Evolutionary conservation across 2,113 vertebrate species (phyloP).

Genomic region (Ivindomyrus marchei): DNA sequence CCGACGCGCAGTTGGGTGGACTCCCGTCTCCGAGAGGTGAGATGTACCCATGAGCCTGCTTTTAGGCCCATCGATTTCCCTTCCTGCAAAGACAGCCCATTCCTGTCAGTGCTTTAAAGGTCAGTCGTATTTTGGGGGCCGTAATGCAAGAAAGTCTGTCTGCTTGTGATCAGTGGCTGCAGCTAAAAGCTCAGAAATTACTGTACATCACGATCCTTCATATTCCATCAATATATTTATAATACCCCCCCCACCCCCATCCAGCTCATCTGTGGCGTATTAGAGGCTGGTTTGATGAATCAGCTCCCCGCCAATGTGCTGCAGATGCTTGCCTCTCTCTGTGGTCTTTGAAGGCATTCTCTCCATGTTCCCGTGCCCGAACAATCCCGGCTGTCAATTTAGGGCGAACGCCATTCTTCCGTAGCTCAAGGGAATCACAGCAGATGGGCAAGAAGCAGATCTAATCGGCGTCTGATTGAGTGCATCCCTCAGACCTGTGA

Average conservation of each 20-base stretch:
- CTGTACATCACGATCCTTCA: not conserved
- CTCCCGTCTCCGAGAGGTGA: not conserved
- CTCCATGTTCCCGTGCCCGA: not conserved
- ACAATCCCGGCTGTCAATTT: not conserved
- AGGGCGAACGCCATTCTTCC: not conserved
- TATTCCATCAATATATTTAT: not conserved
- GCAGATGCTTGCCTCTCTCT: not conserved
- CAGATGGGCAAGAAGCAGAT: constrained; percentile 31
- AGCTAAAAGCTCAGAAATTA: constrained; percentile 6
- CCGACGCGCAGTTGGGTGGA: not conserved
- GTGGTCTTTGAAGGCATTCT: not conserved
- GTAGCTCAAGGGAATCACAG: not conserved
- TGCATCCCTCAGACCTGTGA: constrained; percentile 30
- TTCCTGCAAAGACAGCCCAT: not conserved
- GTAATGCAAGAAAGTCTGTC: constrained; percentile 11
- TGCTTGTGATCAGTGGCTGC: not conserved
- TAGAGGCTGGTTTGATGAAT: constrained; percentile 13
- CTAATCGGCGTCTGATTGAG: constrained; percentile 37
- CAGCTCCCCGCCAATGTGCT: not conserved
- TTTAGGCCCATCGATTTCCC: not conserved
- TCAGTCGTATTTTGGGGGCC: not conserved
- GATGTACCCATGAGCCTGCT: not conserved
- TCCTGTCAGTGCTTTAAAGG: not conserved
- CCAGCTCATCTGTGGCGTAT: not conserved
- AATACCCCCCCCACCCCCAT: not conserved